phyloP scores from a whole-genome alignment of 1,140 invertebrate genomes.

The Whitmania pigra region DNA sequence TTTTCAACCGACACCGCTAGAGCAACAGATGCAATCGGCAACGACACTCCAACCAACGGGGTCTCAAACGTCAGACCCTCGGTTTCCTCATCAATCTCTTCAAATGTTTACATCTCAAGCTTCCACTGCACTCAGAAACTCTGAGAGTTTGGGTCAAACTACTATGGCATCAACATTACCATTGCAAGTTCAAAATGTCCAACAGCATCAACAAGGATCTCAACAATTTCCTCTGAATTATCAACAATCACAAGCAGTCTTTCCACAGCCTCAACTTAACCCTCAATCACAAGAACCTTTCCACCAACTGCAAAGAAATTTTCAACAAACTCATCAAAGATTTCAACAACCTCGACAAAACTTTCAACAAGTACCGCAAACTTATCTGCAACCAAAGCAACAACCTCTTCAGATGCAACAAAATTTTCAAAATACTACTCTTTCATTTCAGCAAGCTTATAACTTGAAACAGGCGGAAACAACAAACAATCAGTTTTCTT shows the following conservation, averaged over 20 bases:
- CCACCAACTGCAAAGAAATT: background rate
- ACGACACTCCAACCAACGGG: background rate
- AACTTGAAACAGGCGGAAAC: conserved; percentile 14
- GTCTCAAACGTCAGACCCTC: background rate
- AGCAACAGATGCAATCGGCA: background rate
- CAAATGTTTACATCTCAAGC: conserved; percentile 15
- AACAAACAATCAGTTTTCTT: conserved; percentile 20
- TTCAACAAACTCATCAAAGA: conserved; percentile 18
- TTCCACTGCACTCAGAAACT: background rate
- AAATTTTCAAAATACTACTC: no score
- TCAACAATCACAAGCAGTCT: conserved; percentile 16
- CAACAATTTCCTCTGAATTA: conserved; percentile 21
- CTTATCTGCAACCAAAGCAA: background rate
- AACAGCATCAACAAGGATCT: conserved; percentile 11
- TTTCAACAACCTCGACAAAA: conserved; percentile 4
- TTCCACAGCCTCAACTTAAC: conserved; percentile 22
- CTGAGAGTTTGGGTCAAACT: no score
- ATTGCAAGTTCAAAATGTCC: conserved; percentile 21
- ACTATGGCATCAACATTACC: conserved; percentile 21
- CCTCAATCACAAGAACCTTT: conserved; percentile 14
- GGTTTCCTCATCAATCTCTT: background rate
- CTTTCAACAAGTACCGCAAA: conserved; percentile 30
- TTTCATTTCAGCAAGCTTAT: conserved; percentile 12
- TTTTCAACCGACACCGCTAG: background rate
- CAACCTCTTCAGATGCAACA: conserved; percentile 5